These are phyloP conservation scores for Solen grandis DNA, from an alignment of 1,140 invertebrate genomes.

Conservation along the genomic window DNA sequence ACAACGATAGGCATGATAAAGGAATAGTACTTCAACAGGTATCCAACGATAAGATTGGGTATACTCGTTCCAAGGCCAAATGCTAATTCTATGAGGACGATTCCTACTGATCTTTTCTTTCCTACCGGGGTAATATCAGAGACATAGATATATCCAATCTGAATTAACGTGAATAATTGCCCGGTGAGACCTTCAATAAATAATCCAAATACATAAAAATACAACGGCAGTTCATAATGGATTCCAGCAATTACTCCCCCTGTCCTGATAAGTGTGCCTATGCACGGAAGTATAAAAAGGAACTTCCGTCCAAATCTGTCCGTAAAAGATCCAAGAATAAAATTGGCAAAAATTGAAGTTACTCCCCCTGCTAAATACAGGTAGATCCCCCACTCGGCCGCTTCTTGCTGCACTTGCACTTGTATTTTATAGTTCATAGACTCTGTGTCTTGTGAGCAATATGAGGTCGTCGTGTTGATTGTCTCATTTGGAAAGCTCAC, in stretches of 20 bases:
- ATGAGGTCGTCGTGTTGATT: constrained; percentile 23
- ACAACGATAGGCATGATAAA: constrained; percentile 21
- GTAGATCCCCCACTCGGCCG: constrained; percentile 35
- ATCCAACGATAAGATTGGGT: constrained; percentile 4
- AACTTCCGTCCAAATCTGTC: constrained; percentile 41
- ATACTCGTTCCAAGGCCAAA: neutral
- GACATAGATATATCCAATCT: constrained; percentile 15
- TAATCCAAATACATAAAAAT: constrained; percentile 11
- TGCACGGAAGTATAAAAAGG: constrained; percentile 8
- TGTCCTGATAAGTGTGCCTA: constrained; percentile 23
- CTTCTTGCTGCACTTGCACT: constrained; percentile 24
- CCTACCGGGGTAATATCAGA: constrained; percentile 17
- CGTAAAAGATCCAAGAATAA: constrained; percentile 29
- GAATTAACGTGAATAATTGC: constrained; percentile 26
- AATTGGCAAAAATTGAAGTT: constrained; percentile 21
- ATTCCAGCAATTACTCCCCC: constrained; percentile 4
- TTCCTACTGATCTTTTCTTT: constrained; percentile 24
- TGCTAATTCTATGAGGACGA: constrained; percentile 22
- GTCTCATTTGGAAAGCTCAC: constrained; percentile 12
- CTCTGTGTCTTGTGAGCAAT: constrained; percentile 7
- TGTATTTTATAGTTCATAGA: constrained; percentile 16
- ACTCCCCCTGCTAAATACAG: constrained; percentile 16
- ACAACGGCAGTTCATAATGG: constrained; percentile 17
- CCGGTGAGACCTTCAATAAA: constrained; percentile 37
- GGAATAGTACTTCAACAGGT: constrained; percentile 13